These are phyloP conservation scores for Cololabis saira DNA, from an alignment of 2,113 vertebrate genomes.

Conservation along the genomic window DNA sequence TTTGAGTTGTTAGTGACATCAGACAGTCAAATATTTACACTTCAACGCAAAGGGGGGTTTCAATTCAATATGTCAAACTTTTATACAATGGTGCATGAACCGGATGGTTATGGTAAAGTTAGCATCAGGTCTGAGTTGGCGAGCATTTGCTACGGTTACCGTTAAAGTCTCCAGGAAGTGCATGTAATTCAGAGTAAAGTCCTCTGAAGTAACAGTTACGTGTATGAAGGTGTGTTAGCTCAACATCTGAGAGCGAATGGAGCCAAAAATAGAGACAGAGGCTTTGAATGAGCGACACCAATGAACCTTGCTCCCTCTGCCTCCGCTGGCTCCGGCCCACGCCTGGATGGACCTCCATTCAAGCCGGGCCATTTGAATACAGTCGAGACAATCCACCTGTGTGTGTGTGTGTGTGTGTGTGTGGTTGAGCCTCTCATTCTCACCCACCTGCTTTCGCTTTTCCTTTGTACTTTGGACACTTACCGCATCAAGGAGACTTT, in stretches of 20 bases:
- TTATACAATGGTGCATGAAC: no score
- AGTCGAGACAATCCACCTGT: slow-evolving; percentile 56
- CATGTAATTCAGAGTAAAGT: neutral
- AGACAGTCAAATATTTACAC: no score
- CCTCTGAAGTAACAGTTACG: neutral
- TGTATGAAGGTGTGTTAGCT: neutral
- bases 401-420: slow-evolving; percentile 13
- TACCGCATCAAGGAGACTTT: slow-evolving; percentile 9
- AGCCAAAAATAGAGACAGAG: slow-evolving; percentile 64
- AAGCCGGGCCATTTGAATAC: slow-evolving; percentile 66
- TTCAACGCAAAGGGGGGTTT: no score
- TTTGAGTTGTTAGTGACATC: no score
- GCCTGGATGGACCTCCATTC: slow-evolving; percentile 59
- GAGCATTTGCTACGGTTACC: no score
- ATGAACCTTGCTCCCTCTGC: slow-evolving; percentile 69
- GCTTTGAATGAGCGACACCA: slow-evolving; percentile 69
- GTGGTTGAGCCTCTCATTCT: slow-evolving; percentile 10
- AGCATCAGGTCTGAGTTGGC: neutral
- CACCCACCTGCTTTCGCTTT: slow-evolving; percentile 7
- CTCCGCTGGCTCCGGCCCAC: slow-evolving; percentile 43
- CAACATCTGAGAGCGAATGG: slow-evolving; percentile 23
- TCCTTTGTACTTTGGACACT: slow-evolving; percentile 7
- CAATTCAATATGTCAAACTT: no score
- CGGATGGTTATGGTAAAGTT: neutral
- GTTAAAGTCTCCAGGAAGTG: neutral